phyloP scores from a whole-genome alignment of 2,797 vertebrate genomes.

The Neosalanx taihuensis region DNA sequence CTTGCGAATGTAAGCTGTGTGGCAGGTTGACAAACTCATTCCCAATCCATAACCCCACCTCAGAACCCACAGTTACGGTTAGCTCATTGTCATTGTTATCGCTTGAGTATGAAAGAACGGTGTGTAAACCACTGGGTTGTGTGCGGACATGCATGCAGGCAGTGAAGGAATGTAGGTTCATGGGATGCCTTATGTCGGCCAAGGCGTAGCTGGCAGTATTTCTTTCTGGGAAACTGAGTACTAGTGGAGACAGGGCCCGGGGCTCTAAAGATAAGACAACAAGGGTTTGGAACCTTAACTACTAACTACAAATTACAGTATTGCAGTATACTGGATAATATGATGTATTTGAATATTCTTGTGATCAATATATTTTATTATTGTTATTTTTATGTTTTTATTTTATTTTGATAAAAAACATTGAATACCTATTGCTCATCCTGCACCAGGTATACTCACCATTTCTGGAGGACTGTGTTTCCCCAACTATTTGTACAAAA shows the following conservation, averaged over 20 bases:
- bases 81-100: constrained; percentile 73
- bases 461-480: constrained; percentile 25
- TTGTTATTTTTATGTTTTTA: too few species aligned
- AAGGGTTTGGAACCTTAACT: neutral
- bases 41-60: constrained; percentile 77
- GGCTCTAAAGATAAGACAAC: constrained; percentile 46
- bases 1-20: constrained; percentile 51
- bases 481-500: constrained; percentile 41
- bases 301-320: too few species aligned
- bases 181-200: constrained; percentile 54
- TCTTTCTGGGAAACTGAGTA: constrained; percentile 73
- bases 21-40: constrained; percentile 76
- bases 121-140: constrained; percentile 55
- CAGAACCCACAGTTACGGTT: constrained; percentile 63
- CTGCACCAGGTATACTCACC: constrained; percentile 46
- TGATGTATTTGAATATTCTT: too few species aligned
- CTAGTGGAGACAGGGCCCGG: constrained; percentile 63
- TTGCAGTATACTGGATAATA: too few species aligned
- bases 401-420: too few species aligned
- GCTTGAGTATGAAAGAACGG: constrained; percentile 78
- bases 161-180: constrained; percentile 75
- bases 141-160: constrained; percentile 75
- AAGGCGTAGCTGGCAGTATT: constrained; percentile 70
- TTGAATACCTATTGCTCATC: neutral
- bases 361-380: too few species aligned